These are phyloP conservation scores for Procapra przewalskii DNA, from an alignment of 2,113 vertebrate genomes.

Conservation along the genomic window DNA sequence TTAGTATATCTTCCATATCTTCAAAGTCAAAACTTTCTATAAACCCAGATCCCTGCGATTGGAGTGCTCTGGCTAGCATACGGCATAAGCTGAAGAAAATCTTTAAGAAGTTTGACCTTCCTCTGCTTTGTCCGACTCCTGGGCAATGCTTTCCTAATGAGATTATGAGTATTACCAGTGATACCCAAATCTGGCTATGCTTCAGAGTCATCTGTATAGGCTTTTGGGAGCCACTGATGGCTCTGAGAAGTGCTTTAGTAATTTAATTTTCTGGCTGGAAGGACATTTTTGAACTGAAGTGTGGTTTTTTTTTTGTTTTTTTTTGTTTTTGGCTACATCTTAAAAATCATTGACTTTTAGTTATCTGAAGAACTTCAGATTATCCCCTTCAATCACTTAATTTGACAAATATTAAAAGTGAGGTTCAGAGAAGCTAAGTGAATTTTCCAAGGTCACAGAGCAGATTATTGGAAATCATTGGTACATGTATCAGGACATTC, in stretches of 20 bases:
- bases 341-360: neutral
- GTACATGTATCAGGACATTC: neutral
- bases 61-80: neutral
- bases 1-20: neutral
- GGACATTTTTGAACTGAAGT: neutral
- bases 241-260: neutral
- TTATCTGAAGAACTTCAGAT: neutral
- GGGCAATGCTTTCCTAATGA: neutral
- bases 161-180: neutral
- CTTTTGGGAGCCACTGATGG: neutral
- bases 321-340: neutral
- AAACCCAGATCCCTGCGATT: neutral
- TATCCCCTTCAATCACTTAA: constrained; percentile 3
- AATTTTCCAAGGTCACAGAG: constrained; percentile 62
- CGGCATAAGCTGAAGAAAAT: neutral
- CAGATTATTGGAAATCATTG: constrained; percentile 39
- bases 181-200: neutral
- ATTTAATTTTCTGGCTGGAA: constrained; percentile 41
- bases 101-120: neutral
- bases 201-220: neutral
- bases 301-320: neutral
- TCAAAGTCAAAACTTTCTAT: neutral
- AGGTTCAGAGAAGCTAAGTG: constrained; percentile 50
- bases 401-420: constrained; percentile 26
- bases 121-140: neutral